Evolutionary conservation across 2,113 vertebrate species (phyloP), one percentile per base, ranked within the genome.

Genomic region (Apodemus sylvaticus): DNA sequence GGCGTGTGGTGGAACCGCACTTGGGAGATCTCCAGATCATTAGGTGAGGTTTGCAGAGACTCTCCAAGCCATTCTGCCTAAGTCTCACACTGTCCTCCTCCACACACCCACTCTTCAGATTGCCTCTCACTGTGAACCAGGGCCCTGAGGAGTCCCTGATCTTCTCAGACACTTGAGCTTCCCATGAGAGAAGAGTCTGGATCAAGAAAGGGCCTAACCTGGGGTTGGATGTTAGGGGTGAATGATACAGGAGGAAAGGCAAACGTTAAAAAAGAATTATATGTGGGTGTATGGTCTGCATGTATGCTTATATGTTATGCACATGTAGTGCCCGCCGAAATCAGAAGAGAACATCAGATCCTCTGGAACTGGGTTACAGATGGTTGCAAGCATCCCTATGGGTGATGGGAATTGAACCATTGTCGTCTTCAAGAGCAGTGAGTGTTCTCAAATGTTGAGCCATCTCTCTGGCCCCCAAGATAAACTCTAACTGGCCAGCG

Each of bases 41-140:
- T 89, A 93, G 91, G 86, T 89, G 42, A 94, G 73, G 51, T 85
- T 86, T 96, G 68, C 68, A 86, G 53, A 93, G 88, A 42, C 14
- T 87, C 42, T 71, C 17, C 34, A 86, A n/a, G 77, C 60, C 5
- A 3, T 83, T 81, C 77, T 87, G 53, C 42, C 73, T 70, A 60
- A 64, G 71, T 62, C 68, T 79, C 71, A 70, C 42, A 87, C 31
- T 48, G 71, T 87, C 34, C 29, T 71, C 77, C 64, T 36, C 9
- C 42, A 79, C 83, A 60, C 34, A 5, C 51, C 36, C 45, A 68
- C 17, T 55, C 62, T 62, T 66, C 42, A 48, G 16, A 20, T 55
- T 34, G 3, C 19, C 48, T 51, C 17, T 53, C 48, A 36, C 51
- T 79, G 31, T 55, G 34, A 79, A 53, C 51, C 48, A 36, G 29